Evolutionary conservation across 2,797 vertebrate species (phyloP).

Genomic region (Chloroceryle inda): DNA sequence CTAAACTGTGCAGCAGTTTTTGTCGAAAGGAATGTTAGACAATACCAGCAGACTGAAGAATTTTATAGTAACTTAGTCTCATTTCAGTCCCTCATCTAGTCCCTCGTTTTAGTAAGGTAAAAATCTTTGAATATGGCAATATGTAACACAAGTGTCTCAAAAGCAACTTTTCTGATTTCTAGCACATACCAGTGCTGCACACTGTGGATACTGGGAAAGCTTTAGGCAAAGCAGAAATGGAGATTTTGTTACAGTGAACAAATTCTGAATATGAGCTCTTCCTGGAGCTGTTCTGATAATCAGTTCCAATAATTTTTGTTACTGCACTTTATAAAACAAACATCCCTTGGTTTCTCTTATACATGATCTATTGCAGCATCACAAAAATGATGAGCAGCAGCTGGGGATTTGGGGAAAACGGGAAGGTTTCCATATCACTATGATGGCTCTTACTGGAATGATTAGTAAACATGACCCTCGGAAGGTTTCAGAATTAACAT

Average conservation of each 20-base stretch:
- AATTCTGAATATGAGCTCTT: not conserved
- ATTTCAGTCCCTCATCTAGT: not conserved
- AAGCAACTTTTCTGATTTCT: not conserved
- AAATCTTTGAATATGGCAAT: not conserved
- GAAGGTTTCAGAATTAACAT: not conserved
- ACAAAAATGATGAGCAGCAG: not conserved
- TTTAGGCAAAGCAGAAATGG: not conserved
- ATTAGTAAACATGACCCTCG: not conserved
- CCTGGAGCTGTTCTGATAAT: not conserved
- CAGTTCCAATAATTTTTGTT: not conserved
- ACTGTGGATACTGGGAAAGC: not conserved
- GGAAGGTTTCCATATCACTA: not conserved
- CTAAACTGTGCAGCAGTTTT: not conserved
- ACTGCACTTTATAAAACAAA: not conserved
- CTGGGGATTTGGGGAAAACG: not conserved
- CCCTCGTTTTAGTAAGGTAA: not conserved
- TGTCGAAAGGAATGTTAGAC: not conserved
- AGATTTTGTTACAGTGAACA: not conserved
- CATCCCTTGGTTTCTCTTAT: not conserved
- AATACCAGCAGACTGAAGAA: not conserved
- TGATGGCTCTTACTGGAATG: not conserved
- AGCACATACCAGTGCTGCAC: not conserved
- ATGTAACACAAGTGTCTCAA: not conserved
- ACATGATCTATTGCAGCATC: not conserved
- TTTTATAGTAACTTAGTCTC: not conserved